These are phyloP conservation scores for Perca flavescens DNA, from an alignment of 2,113 vertebrate species.

Conservation along the genomic window DNA sequence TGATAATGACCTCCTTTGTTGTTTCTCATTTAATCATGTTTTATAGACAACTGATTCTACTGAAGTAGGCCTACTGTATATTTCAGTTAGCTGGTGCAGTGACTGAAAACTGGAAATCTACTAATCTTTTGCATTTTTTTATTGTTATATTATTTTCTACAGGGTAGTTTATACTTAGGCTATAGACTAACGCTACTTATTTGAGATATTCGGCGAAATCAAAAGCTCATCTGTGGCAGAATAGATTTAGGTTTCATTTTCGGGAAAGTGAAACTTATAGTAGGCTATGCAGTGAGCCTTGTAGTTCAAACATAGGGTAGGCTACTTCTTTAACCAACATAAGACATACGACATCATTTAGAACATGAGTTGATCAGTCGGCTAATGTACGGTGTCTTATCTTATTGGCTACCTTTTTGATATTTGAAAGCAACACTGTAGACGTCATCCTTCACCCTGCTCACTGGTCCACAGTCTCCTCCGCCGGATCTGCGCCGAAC, in stretches of 20 bases:
- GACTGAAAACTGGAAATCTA: background rate
- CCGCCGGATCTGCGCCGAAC: conserved; percentile 50
- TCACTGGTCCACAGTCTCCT: conserved; percentile 45
- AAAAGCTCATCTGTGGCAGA: background rate
- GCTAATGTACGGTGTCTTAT: background rate
- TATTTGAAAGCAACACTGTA: conserved; percentile 36
- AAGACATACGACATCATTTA: background rate
- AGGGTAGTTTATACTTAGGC: too few relatives aligned
- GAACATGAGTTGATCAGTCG: background rate
- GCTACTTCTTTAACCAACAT: background rate
- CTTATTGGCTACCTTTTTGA: conserved; percentile 30
- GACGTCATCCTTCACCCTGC: accelerated
- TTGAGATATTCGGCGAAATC: too few relatives aligned
- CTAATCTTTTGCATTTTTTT: background rate
- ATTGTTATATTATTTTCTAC: background rate
- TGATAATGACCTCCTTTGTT: background rate
- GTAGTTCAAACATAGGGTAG: background rate
- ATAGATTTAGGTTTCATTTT: background rate
- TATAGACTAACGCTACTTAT: too few relatives aligned
- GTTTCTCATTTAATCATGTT: background rate
- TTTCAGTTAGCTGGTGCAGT: background rate
- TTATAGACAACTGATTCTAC: background rate
- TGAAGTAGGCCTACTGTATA: too few relatives aligned
- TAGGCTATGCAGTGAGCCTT: background rate
- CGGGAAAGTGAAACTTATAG: background rate